Conservation (phyloP, 2,113 vertebrate genomes). For the Gallinago jamesoni region DNA sequence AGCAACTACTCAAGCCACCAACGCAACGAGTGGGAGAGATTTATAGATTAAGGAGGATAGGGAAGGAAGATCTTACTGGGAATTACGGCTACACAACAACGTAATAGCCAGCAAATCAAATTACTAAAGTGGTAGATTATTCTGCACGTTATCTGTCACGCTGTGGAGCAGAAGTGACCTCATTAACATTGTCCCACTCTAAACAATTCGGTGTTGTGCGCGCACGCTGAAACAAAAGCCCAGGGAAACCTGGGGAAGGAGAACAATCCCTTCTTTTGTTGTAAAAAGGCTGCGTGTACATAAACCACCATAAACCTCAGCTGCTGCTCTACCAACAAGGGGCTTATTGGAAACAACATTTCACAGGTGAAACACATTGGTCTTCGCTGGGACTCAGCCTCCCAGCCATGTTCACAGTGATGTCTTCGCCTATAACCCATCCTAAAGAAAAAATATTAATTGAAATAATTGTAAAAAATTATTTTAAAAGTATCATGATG, state of each 20-base stretch:
- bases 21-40: neutral
- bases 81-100: neutral
- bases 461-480: too few species aligned
- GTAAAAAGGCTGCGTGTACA: neutral
- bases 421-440: accelerated
- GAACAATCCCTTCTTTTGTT: neutral
- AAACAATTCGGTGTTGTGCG: neutral
- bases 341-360: neutral
- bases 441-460: too few species aligned
- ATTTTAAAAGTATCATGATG: neutral
- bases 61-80: neutral
- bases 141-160: neutral
- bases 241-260: neutral
- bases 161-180: neutral
- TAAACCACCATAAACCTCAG: neutral
- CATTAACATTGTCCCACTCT: neutral
- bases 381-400: neutral
- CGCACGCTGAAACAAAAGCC: neutral
- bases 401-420: neutral
- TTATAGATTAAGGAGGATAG: neutral
- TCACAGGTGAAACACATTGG: neutral
- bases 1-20: neutral
- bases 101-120: slow-evolving; percentile 4
- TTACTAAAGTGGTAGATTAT: neutral
- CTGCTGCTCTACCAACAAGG: neutral